phyloP scores from a whole-genome alignment of 2,888 invertebrate species.

The Mythimna impura region DNA sequence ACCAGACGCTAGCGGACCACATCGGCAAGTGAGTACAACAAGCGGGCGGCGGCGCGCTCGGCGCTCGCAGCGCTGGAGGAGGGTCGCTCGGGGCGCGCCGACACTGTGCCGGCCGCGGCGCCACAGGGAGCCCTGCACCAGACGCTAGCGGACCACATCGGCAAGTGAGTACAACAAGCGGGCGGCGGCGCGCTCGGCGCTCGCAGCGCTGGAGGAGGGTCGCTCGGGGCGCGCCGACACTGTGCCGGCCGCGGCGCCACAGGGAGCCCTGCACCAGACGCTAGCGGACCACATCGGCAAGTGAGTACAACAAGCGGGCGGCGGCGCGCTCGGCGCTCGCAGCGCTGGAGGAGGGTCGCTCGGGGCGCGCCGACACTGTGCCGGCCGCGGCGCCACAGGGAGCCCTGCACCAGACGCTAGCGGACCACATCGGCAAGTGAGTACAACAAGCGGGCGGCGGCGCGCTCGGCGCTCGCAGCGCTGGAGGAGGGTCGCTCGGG shows the following conservation, averaged over 20 bases:
- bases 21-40: conserved; percentile 85
- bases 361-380: conserved; percentile 61
- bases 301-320: conserved; percentile 89
- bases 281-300: conserved; percentile 93
- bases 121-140: conserved; percentile 89
- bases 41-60: conserved; percentile 95
- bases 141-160: conserved; percentile 93
- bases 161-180: conserved; percentile 84
- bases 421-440: conserved; percentile 92
- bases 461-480: conserved; percentile 90
- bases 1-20: conserved; percentile 94
- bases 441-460: conserved; percentile 92
- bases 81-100: conserved; percentile 66
- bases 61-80: conserved; percentile 92
- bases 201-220: conserved; percentile 91
- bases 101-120: conserved; percentile 47
- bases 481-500: conserved; percentile 80
- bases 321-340: conserved; percentile 96
- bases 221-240: conserved; percentile 60
- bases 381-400: conserved; percentile 50
- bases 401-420: conserved; percentile 92
- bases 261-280: conserved; percentile 91
- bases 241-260: conserved; percentile 44
- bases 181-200: conserved; percentile 95
- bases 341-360: conserved; percentile 82